Percentiles rank a stretch among this genome's conserved stretches.
Evolutionary conservation across 2,113 vertebrate genomes (phyloP).

Genomic region (Indicator maculatus): DNA sequence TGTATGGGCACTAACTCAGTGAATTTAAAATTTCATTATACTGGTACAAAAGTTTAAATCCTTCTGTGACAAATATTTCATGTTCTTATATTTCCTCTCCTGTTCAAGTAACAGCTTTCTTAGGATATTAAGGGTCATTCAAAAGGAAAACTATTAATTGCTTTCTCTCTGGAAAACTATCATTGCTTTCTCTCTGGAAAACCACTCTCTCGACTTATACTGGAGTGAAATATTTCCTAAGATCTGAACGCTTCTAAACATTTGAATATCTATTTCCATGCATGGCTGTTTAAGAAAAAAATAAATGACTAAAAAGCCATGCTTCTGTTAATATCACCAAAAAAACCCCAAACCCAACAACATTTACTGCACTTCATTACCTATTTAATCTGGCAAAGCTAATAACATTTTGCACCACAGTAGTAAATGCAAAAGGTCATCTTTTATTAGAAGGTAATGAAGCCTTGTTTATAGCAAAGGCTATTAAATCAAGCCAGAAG

Average conservation of each 20-base stretch:
- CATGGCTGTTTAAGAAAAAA: constrained; percentile 2
- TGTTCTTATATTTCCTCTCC: constrained; percentile 29
- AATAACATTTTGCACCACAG: constrained; percentile 23
- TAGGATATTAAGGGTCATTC: background rate
- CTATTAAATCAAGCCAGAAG: constrained; percentile 17
- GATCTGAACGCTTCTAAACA: background rate
- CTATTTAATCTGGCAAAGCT: constrained; percentile 25
- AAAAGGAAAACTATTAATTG: constrained; percentile 2
- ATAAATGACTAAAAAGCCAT: background rate
- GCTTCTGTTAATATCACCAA: constrained; percentile 16
- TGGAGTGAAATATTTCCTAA: constrained; percentile 15
- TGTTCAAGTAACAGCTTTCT: constrained; percentile 36
- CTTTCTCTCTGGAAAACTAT: background rate
- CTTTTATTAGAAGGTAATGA: constrained; percentile 45
- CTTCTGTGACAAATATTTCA: constrained; percentile 14
- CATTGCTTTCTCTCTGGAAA: no score
- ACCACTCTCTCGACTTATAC: background rate
- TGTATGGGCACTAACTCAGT: background rate
- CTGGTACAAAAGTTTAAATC: constrained; percentile 45
- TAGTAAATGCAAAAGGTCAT: background rate
- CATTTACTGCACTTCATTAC: constrained; percentile 36
- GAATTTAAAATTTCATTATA: constrained; percentile 40
- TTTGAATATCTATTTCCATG: background rate
- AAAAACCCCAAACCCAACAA: background rate
- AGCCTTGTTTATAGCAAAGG: constrained; percentile 34